Evolutionary conservation across 2,888 invertebrate genomes (phyloP), one percentile per base, ranked within the genome.

Genomic region (Metopia argyrocephala): DNA sequence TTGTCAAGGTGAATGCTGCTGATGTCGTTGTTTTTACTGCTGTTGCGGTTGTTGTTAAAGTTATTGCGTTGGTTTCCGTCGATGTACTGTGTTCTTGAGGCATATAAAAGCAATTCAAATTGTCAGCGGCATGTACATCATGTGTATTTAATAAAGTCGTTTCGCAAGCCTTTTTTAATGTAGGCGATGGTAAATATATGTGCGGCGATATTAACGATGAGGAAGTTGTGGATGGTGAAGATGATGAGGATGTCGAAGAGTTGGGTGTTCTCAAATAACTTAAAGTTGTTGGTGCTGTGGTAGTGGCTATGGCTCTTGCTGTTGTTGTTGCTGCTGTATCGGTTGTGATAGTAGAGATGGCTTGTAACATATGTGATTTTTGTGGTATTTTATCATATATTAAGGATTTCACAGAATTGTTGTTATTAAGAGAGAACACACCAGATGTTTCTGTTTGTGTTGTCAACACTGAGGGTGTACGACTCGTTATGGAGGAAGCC

Each of bases 361-460:
- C 57, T 52, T 76, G 76, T 50, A 66, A 45, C 61, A 71, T 28
- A 56, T 80, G 62, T 54, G 80, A 2, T 21, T 71, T 57, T 50
- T 56, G 64, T 38, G 59, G 59, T 18, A 27, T 31, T 81, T 68
- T 70, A 3, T 46, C n/a, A 56, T 75, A 76, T 12, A 68, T 57
- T 7, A 82, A 68, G 25, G 71, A 70, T 76, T 79, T 78, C 64
- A 25, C 7, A 56, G 81, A 78, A 81, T 71, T 76, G 7, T n/a
- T 5, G 48, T 56, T 81, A 62, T 66, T 74, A 56, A 48, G 57
- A 64, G 9, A 9, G 23, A 66, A 23, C 45, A 71, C 48, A 15
- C 46, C 68, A 64, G 76, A 68, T 68, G 74, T 52, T 27, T 73
- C 48, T 18, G 38, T 25, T 31, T 69, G 46, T 46, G 61, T 65